phyloP scores from a whole-genome alignment of 2,113 vertebrate genomes.

The Thomomys bottae region DNA sequence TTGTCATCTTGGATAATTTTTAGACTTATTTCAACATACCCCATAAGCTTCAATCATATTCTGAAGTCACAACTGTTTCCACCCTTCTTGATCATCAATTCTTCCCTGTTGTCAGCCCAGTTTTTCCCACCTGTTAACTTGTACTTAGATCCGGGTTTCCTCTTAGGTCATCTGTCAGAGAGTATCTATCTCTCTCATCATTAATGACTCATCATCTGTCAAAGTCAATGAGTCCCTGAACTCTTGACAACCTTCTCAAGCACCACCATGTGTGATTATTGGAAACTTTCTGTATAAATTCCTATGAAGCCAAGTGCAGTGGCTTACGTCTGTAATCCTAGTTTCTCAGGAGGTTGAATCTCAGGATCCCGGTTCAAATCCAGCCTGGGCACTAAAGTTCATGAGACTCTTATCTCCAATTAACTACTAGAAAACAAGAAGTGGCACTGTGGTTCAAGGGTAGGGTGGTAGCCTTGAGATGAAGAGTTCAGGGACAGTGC shows the following conservation, averaged over 20 bases:
- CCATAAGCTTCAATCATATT: background rate
- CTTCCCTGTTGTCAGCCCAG: background rate
- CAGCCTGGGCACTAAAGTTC: too few relatives aligned
- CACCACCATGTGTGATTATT: background rate
- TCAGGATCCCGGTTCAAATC: too few relatives aligned
- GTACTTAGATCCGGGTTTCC: too few relatives aligned
- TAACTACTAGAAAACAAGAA: too few relatives aligned
- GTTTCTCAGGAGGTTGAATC: too few relatives aligned
- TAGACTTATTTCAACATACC: too few relatives aligned
- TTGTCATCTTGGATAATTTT: background rate
- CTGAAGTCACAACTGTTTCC: background rate
- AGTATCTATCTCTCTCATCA: background rate
- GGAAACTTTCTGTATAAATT: background rate
- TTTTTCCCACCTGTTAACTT: background rate
- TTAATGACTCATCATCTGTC: background rate
- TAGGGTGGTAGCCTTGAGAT: too few relatives aligned
- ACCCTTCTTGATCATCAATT: background rate
- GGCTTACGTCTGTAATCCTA: too few relatives aligned
- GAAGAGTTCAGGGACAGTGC: too few relatives aligned
- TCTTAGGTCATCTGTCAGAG: background rate
- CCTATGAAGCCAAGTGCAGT: too few relatives aligned
- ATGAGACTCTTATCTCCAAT: too few relatives aligned
- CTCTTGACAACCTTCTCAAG: background rate
- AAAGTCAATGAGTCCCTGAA: background rate
- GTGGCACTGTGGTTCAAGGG: too few relatives aligned